Evolutionary conservation across 2,888 invertebrate species (phyloP), one percentile per base, ranked within the genome.

Genomic region (Colletes collaris): DNA sequence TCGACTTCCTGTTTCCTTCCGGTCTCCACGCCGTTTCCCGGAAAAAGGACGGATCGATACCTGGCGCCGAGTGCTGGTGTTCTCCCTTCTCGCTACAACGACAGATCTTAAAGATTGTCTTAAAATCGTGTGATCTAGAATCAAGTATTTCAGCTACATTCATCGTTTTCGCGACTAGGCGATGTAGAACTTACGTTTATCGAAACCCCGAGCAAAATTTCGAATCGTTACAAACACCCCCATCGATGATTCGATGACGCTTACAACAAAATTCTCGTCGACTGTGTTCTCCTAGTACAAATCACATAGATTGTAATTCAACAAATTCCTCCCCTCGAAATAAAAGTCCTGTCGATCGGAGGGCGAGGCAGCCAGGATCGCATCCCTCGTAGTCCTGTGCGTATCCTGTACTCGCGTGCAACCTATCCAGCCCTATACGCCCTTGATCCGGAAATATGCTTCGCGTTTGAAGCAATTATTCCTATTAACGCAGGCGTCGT

Each of bases 391-490:
- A 84, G 59, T 40, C 60, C 75, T 83, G 77, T 79, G 58, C 66
- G 40, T 3, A n/a, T 16, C 49, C 52, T 37, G 46, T 37, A 19
- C n/a, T 11, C n/a, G 58, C 52, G 67, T 63, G 77, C 83, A 56
- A 90, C 88, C 88, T 90, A 78, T 84, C 58, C 13, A 13, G 44
- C 68, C 44, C 70, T 86, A 87, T 92, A 88, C 75, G 74, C 55
- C 84, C 92, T 89, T 91, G 90, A 87, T 92, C 87, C 88, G 88
- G 91, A 92, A 92, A 92, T 92, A 92, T 92, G 91, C 91, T 91
- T 88, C 87, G 86, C 91, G 91, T 92, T 92, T 92, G 91, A 92
- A 90, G 91, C 91, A 92, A 92, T 92, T 92, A 92, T 87, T 85
- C 71, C 85, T 82, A 90, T 90, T 90, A 91, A 83, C 86, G 71